Evolutionary conservation across 92 coral and sea anemone genomes (phyloP).

Genomic region (Diadumene lineata): DNA sequence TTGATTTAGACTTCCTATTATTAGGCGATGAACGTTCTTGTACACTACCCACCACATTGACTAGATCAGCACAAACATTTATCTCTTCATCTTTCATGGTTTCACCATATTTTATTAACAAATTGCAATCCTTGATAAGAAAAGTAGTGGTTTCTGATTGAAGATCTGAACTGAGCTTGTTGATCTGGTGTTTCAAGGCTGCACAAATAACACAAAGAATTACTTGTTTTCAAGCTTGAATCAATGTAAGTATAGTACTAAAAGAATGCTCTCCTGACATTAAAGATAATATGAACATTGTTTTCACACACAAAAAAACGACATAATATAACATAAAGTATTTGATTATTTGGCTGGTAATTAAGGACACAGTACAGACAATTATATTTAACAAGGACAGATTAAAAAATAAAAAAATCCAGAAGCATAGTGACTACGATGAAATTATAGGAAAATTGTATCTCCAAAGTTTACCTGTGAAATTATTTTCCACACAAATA

Average conservation of each 20-base stretch:
- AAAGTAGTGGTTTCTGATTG: conserved; percentile 47
- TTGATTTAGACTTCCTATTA: conserved; percentile 18
- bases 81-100: neutral
- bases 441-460: too few species aligned
- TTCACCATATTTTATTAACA: conserved; percentile 41
- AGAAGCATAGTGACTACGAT: neutral
- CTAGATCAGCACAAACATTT: conserved; percentile 50
- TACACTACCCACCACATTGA: conserved; percentile 17
- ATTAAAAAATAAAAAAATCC: too few species aligned
- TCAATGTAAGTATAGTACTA: too few species aligned
- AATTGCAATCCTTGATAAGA: conserved; percentile 62
- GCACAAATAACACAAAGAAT: neutral
- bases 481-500: conserved; percentile 22
- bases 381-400: too few species aligned
- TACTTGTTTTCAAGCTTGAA: neutral
- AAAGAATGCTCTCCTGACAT: too few species aligned
- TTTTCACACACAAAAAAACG: too few species aligned
- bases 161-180: conserved; percentile 39
- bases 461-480: conserved; percentile 26
- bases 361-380: too few species aligned
- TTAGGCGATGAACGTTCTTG: conserved; percentile 2
- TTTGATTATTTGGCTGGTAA: too few species aligned
- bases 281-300: too few species aligned
- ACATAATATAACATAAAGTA: too few species aligned
- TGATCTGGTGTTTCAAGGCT: conserved; percentile 30